Base-by-base conservation (phyloP, 1,140 invertebrate species). In the Drosophila quadrilineata region DNA sequence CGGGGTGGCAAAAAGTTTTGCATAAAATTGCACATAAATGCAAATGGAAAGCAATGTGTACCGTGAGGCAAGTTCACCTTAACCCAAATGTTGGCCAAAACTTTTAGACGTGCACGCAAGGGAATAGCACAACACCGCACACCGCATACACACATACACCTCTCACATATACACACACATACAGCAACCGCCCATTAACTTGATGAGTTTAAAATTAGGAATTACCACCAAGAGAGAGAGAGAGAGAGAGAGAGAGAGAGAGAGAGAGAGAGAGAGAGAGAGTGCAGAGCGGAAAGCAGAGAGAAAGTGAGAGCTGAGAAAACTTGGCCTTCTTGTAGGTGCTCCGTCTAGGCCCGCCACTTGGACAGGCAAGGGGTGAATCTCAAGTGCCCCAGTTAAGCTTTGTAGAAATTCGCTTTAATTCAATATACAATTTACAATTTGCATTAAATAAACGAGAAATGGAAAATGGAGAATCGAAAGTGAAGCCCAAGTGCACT, bases 341-440 rank as follows among this genome's bases (percentile, higher is more conserved):
- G 31, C 10, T 45, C n/a, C n/a, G n/a, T n/a, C n/a, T n/a, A n/a
- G n/a, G n/a, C n/a, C n/a, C n/a, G 24, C 22, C 4, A 16, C 43
- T 48, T 16, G n/a, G n/a, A 71, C 63, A 63, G 8, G 35, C 38
- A 38, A 52, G 29, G 64, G 60, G 49, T n/a, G 62, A 22, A 26
- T 28, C n/a, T n/a, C 24, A 35, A 45, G 49, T 70, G 60, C 64
- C 59, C 49, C 62, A 59, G 52, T 71, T 58, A 38, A 53, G 49
- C 63, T 40, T 16, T 53, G 43, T 53, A 28, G 59, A 76, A 67
- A 67, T 65, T 73, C 73, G 60, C 65, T 73, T 71, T 84, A 85
- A 84, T 85, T 84, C 69, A 84, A 84, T 80, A 54, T 54, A 45
- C 22, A 28, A 45, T 57, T 72, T 77, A 64, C 73, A 72, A 52